Conservation (phyloP, 2,797 vertebrate genomes). For the Falco columbarius region DNA sequence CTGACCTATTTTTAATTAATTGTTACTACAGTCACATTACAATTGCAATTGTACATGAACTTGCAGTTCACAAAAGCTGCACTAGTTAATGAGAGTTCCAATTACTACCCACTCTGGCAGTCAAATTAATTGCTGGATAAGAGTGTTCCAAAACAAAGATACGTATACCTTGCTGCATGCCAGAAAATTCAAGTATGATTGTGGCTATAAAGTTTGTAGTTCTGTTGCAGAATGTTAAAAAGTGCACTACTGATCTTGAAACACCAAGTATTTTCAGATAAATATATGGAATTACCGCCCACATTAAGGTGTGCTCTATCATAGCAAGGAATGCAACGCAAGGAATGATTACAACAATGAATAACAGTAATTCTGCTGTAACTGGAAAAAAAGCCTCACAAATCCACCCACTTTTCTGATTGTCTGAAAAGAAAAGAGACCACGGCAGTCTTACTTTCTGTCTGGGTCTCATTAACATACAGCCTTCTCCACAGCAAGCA, state of each 20-base stretch:
- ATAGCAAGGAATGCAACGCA: background rate
- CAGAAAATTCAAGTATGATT: background rate
- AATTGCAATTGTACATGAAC: background rate
- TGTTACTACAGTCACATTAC: background rate
- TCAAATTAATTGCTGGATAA: background rate
- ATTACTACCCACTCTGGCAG: background rate
- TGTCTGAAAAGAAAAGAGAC: background rate
- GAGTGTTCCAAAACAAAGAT: background rate
- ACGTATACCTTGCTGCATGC: background rate
- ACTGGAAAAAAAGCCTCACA: background rate
- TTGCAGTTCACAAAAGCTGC: background rate
- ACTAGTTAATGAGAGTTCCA: background rate
- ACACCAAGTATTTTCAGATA: background rate
- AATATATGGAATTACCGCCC: background rate
- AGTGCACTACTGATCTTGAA: background rate
- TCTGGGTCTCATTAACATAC: background rate
- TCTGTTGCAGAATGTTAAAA: background rate
- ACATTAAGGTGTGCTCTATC: background rate
- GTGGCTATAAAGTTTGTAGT: background rate
- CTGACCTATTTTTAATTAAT: background rate
- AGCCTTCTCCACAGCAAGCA: background rate
- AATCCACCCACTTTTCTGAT: background rate
- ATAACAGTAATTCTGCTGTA: background rate
- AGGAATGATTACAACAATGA: background rate
- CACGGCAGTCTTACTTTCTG: fast-evolving